Evolutionary conservation across 2,888 invertebrate species (phyloP), one percentile per base, ranked within the genome.

Genomic region (Eubasilissa splendida): DNA sequence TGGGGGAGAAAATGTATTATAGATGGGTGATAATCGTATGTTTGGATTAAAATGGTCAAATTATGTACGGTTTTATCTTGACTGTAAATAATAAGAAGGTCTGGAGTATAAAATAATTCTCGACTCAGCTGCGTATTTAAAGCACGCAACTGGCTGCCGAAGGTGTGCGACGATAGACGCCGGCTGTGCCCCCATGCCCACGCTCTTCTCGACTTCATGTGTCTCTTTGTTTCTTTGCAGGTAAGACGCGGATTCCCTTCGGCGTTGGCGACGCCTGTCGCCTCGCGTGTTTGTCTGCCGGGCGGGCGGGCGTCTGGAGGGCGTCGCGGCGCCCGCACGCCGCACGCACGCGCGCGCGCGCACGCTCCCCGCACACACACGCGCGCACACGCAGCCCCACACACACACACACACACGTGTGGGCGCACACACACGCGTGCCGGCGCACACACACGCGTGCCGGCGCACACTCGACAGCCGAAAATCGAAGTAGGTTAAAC

Each of bases 281-380:
- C 33, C 66, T n/a, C 66, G 4, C 14, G 68, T 52, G 66, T 50
- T 66, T 42, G 66, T 66, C 66, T 66, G 50, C 50, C 66, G 42
- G 63, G 31, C 63, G 22, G 60, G 22, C 60, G 11, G 63, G 33
- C 12, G 33, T 11, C 63, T 33, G 63, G 68, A n/a, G 33, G 14
- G 50, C 42, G 42, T n/a, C 14, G 68, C 71, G 14, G 70, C 22
- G 31, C 31, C 54, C 22, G 70, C 14, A 53, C 54, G 71, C 12
- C 31, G 8, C n/a, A 3, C 42, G 81, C 81, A 79, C 60, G 81
- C 81, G 81, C 81, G 77, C 83, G 83, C 81, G 79, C 73, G 83
- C 22, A 75, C 83, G 83, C 76, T 68, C 80, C 31, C 31, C 33
- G 71, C 78, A 79, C 78, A 54, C 71, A 71, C 79, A 66, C 79